A percentile compares a stretch with the other conserved stretches of the same genome.
These are phyloP conservation scores for Ditylenchus dipsaci DNA, from an alignment of 1,140 invertebrate genomes.

Conservation along the genomic window DNA sequence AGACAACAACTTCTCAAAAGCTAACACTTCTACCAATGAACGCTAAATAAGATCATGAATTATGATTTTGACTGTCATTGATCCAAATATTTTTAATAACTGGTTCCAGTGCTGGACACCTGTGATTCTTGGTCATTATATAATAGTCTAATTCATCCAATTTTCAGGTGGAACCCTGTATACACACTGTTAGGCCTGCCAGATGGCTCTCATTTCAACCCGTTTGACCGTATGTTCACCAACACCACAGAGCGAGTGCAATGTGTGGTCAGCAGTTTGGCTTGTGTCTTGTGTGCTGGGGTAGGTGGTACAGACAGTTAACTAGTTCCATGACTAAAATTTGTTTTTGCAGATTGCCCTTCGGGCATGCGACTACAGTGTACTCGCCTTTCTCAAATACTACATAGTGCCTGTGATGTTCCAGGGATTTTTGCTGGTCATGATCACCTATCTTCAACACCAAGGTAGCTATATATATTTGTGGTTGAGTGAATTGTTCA, in stretches of 20 bases:
- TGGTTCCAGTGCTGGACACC: too few species aligned
- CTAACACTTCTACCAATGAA: too few species aligned
- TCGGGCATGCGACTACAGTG: slow-evolving; percentile 40
- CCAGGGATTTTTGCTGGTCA: slow-evolving; percentile 56
- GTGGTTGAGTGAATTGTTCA: too few species aligned
- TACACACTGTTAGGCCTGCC: slow-evolving; percentile 54
- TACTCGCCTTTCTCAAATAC: slow-evolving; percentile 56
- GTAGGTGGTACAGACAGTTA: slow-evolving; percentile 28
- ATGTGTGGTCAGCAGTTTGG: slow-evolving; percentile 42
- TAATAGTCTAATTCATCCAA: too few species aligned
- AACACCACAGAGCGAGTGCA: slow-evolving; percentile 51
- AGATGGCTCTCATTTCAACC: slow-evolving; percentile 55
- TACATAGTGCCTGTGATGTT: slow-evolving; percentile 59
- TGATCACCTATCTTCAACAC: slow-evolving; percentile 62
- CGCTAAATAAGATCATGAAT: too few species aligned
- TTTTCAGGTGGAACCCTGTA: slow-evolving; percentile 51
- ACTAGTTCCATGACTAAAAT: slow-evolving; percentile 18
- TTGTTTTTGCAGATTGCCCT: slow-evolving; percentile 51
- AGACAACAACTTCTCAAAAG: too few species aligned
- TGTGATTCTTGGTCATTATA: too few species aligned
- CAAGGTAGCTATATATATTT: slow-evolving; percentile 20
- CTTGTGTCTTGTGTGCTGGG: slow-evolving; percentile 37
- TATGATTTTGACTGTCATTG: too few species aligned
- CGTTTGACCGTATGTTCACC: slow-evolving; percentile 43
- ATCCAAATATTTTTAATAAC: too few species aligned